Base-by-base conservation (phyloP, 2,113 vertebrate genomes). In the Campylorhamphus procurvoides region DNA sequence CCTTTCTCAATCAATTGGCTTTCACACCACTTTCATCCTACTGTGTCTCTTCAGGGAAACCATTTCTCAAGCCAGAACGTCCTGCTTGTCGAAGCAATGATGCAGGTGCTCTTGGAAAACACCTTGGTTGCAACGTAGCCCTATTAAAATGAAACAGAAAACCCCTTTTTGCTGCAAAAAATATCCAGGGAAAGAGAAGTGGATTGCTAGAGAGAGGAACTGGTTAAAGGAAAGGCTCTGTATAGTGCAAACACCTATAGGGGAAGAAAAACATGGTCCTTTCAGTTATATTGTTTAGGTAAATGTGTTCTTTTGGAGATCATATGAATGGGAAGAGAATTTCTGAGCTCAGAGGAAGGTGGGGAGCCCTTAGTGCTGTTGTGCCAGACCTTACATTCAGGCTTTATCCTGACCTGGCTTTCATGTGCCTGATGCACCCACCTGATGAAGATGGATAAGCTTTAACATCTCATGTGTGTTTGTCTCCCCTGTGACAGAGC, bases 91-190 rank as follows among this genome's bases (percentile, higher is more conserved):
- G 35, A 94, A 59, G 95, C 58, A 64, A 98, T 90, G 28, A 98
- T 58, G 82, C 98, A 98, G 17, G n/a, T 18, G 80, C 97, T 93
- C 69, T 93, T 97, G 18, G 71, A 35, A 55, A 97, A 58, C 29
- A 97, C 16, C 76, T 97, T 96, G 67, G 63, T 94, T 49, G 97
- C 97, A 39, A 88, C 39, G 1, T 91, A 96, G 29, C 94, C 95
- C 98, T 98, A n/a, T 73, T 28, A 64, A 89, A 77, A 84, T 67
- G 3, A 60, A 90, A 35, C 18, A 56, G 2, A 3, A 66, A 28
- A 5, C 40, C 27, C 5, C 11, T 47, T 59, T 77, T 49, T 73
- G 27, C 67, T 37, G 46, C 17, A 66, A 71, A n/a, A 50, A n/a
- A 35, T 28, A 6, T 14, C 19, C 14, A 18, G 24, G 33, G 71